A percentile compares a stretch with the other conserved stretches of the same genome.
These are phyloP conservation scores for Lepus timidus DNA, from an alignment of 2,113 vertebrate genomes.

Conservation along the genomic window DNA sequence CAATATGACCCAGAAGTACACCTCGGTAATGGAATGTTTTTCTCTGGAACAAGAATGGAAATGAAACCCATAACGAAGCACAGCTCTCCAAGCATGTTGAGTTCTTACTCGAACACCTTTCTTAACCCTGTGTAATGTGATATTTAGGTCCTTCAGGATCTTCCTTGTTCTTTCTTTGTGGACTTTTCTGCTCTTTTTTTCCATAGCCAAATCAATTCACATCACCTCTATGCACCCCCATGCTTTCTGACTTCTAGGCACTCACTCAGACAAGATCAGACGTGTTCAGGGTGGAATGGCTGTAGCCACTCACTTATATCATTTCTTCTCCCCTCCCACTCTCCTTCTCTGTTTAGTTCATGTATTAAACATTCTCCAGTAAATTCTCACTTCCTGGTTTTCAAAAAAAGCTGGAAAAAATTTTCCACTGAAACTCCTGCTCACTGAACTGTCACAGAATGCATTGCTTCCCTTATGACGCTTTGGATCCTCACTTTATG, in stretches of 20 bases:
- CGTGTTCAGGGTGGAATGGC: too few species aligned
- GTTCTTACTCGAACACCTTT: neutral
- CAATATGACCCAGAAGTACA: slow-evolving; percentile 20
- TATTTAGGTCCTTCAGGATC: neutral
- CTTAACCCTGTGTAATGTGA: neutral
- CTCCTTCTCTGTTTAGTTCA: slow-evolving; percentile 1
- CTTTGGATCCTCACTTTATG: neutral
- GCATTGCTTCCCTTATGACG: neutral
- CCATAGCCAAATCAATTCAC: neutral
- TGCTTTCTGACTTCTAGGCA: neutral
- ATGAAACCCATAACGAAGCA: slow-evolving; percentile 41
- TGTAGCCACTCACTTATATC: neutral
- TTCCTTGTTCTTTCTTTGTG: neutral
- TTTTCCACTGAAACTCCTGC: neutral
- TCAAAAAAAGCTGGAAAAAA: slow-evolving; percentile 41
- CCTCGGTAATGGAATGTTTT: neutral
- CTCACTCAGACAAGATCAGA: too few species aligned
- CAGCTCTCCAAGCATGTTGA: neutral
- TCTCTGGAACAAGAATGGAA: slow-evolving; percentile 33
- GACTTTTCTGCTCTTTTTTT: neutral
- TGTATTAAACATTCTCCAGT: neutral
- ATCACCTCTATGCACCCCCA: neutral
- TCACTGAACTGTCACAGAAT: slow-evolving; percentile 1
- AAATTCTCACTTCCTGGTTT: slow-evolving; percentile 13
- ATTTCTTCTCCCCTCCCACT: neutral